Evolutionary conservation across 2,113 vertebrate species (phyloP).

Genomic region (Oplegnathus fasciatus): DNA sequence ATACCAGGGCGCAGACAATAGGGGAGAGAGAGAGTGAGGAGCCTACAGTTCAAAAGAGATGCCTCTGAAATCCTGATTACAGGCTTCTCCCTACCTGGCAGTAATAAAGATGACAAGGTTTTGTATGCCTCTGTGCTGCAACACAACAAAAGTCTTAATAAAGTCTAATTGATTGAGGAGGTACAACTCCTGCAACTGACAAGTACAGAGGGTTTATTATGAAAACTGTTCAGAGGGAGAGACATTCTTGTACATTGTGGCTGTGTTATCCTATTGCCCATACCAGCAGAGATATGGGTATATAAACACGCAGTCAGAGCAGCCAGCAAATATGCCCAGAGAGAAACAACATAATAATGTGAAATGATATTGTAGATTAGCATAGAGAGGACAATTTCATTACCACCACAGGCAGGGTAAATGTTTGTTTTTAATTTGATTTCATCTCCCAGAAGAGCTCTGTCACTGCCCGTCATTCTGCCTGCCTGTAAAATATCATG

Average conservation of each 20-base stretch:
- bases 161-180: conserved; percentile 39
- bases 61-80: conserved; percentile 57
- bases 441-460: conserved; percentile 17
- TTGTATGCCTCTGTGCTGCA: conserved; percentile 22
- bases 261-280: not conserved
- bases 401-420: conserved; percentile 23
- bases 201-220: not conserved
- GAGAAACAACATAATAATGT: conserved; percentile 33
- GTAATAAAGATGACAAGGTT: conserved; percentile 37
- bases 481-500: conserved; percentile 47
- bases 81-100: conserved; percentile 35
- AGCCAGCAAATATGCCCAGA: conserved; percentile 16
- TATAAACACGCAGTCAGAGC: not conserved
- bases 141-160: conserved; percentile 31
- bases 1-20: conserved; percentile 28
- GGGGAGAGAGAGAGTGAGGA: conserved; percentile 18
- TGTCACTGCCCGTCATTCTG: not conserved
- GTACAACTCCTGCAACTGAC: conserved; percentile 11
- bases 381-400: conserved; percentile 32
- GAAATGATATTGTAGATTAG: conserved; percentile 44
- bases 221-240: conserved; percentile 10
- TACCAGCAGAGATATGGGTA: not conserved
- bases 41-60: conserved; percentile 44
- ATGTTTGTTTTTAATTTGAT: conserved; percentile 64
- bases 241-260: not conserved